Base-by-base conservation (phyloP, 2,888 invertebrate species). In the Brachycybe producta region DNA sequence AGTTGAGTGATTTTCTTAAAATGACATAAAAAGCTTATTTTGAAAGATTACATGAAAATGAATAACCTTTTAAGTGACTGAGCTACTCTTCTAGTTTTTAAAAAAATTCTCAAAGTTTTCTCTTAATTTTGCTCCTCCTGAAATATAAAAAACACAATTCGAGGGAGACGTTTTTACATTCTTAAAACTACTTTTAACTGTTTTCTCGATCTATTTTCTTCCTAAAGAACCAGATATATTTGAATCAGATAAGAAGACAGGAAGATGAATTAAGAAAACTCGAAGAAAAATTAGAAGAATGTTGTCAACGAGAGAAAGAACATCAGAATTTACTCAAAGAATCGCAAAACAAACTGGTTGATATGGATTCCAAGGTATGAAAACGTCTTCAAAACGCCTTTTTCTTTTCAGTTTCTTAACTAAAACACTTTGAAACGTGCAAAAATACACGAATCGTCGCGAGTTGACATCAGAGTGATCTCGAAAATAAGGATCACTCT, bases 211-310 rank as follows among this genome's bases (percentile, higher is more conserved):
- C 2, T 26, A 36, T 11, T 24, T 27, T 30, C 52, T 48, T 38
- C 47, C 55, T 54, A 21, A 61, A 74, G 68, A 73, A 70, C 58
- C 73, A 75, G 59, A 73, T 75, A 26, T 70, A 70, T 57, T 66
- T 67, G 19, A 73, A 74, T 57, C 74, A 75, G 59, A 65, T 74
- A 50, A 66, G 70, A 49, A 76, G 97, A 8, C 91, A 94, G 67
- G 95, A 95, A 61, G 94, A 94, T 54, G 92, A 94, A 63, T 81
- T 87, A 60, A 84, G 87, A 62, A 77, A 78, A 61, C 71, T 92
- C 49, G 76, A 81, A 38, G 87, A 87, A 54, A 79, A 79, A 54
- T 68, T 90, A 17, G 91, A 92, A 59, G 71, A 75, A 45, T 79
- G 80, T 2, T 73, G 81, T 49, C 74, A 77, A 48, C 75, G 79